Evolutionary conservation across 1,140 invertebrate species (phyloP).

Genomic region (Ladona fulva): DNA sequence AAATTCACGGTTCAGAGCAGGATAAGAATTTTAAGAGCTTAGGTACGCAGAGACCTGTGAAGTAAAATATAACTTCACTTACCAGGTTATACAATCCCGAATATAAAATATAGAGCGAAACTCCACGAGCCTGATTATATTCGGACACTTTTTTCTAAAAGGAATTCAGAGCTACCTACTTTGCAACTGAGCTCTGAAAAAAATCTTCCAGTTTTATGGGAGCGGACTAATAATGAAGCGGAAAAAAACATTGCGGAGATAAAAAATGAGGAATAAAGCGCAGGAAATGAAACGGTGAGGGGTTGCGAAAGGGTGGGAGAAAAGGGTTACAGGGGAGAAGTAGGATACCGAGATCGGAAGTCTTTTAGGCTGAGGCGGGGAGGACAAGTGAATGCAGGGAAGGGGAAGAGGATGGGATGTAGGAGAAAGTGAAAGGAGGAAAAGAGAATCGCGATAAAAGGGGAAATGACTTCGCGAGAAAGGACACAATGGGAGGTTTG

Average conservation of each 20-base stretch:
- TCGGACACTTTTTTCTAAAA: no score
- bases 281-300: background rate
- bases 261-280: background rate
- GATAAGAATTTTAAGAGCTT: no score
- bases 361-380: background rate
- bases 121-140: no score
- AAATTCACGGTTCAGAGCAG: no score
- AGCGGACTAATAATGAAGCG: background rate
- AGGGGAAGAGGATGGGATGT: background rate
- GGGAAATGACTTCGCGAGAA: no score
- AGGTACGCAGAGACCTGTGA: no score
- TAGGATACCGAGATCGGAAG: no score
- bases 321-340: no score
- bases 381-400: background rate
- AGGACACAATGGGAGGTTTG: no score
- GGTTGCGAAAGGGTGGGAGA: background rate
- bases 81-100: no score
- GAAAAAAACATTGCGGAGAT: background rate
- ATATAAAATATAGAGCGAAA: no score
- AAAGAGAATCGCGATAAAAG: background rate
- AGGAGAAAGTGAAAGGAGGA: background rate
- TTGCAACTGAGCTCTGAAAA: background rate
- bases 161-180: background rate
- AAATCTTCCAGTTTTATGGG: background rate
- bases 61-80: no score